These are phyloP conservation scores for Griposia aprilina DNA, from an alignment of 2,888 invertebrate species.

Conservation along the genomic window DNA sequence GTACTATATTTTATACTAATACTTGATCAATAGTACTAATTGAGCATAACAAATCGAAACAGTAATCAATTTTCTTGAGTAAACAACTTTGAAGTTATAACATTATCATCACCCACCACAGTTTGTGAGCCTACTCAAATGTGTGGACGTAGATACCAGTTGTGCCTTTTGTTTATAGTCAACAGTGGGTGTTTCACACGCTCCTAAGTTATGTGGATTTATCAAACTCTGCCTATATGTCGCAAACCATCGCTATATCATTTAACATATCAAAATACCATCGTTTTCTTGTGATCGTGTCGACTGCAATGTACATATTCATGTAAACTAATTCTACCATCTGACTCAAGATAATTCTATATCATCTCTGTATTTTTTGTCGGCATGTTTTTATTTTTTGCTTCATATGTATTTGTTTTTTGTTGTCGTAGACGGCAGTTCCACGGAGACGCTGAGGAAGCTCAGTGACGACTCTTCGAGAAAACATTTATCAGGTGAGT, in stretches of 20 bases:
- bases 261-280: conserved; percentile 67
- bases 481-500: conserved; percentile 90
- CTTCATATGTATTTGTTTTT: conserved; percentile 88
- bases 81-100: conserved; percentile 71
- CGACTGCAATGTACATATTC: conserved; percentile 66
- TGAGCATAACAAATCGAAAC: conserved; percentile 63
- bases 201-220: conserved; percentile 68
- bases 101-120: conserved; percentile 76
- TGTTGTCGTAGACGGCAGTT: conserved; percentile 90
- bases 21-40: conserved; percentile 37
- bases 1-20: conserved; percentile 10
- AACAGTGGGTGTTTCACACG: conserved; percentile 75
- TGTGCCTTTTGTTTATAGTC: conserved; percentile 71
- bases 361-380: conserved; percentile 74
- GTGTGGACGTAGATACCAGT: conserved; percentile 72
- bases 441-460: conserved; percentile 87
- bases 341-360: conserved; percentile 69
- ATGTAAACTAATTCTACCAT: conserved; percentile 66
- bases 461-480: conserved; percentile 89
- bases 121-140: conserved; percentile 78
- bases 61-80: conserved; percentile 62
- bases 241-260: conserved; percentile 69
- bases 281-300: conserved; percentile 64
- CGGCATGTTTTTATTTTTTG: conserved; percentile 85
- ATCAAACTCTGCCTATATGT: conserved; percentile 77